Percentiles rank a stretch among this genome's conserved stretches.
These are phyloP conservation scores for Hozukius guyotensis DNA, from an alignment of 2,797 vertebrate species.

Conservation along the genomic window DNA sequence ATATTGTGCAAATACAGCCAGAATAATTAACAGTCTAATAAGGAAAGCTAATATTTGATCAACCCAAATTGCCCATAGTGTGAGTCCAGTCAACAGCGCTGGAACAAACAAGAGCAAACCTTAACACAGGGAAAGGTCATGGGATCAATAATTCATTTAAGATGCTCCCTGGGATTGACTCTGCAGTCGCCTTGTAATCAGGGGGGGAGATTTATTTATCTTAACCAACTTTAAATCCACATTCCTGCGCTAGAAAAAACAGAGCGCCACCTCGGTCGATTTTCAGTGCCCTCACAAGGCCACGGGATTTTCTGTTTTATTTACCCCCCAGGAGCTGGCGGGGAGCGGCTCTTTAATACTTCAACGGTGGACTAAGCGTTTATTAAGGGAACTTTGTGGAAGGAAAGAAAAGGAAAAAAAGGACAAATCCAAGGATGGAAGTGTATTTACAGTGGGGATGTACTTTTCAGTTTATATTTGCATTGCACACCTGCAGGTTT, in stretches of 20 bases:
- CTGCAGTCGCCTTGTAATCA: constrained; percentile 75
- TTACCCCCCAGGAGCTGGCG: constrained; percentile 55
- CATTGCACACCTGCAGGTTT: neutral
- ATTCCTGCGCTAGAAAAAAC: constrained; percentile 51
- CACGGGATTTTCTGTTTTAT: constrained; percentile 65
- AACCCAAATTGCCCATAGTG: constrained; percentile 62
- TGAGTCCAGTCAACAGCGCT: constrained; percentile 72
- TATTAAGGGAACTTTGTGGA: constrained; percentile 33
- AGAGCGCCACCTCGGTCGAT: constrained; percentile 68
- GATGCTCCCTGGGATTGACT: constrained; percentile 79
- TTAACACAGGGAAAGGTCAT: constrained; percentile 82
- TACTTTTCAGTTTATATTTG: neutral
- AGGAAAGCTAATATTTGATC: constrained; percentile 76
- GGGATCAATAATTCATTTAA: constrained; percentile 88
- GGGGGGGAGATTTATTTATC: constrained; percentile 83
- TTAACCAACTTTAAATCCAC: constrained; percentile 77
- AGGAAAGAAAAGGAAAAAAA: constrained; percentile 7
- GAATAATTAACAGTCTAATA: constrained; percentile 73
- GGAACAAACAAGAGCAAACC: constrained; percentile 73
- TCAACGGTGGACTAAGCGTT: constrained; percentile 44
- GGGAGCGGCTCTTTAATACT: constrained; percentile 51
- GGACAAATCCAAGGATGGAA: constrained; percentile 29
- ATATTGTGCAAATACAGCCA: constrained; percentile 50
- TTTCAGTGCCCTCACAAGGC: constrained; percentile 71
- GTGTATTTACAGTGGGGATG: neutral